Percentiles rank a stretch among this genome's conserved stretches.
Evolutionary conservation across 2,888 invertebrate genomes (phyloP).

Genomic region (Exephanes ischioxanthus): DNA sequence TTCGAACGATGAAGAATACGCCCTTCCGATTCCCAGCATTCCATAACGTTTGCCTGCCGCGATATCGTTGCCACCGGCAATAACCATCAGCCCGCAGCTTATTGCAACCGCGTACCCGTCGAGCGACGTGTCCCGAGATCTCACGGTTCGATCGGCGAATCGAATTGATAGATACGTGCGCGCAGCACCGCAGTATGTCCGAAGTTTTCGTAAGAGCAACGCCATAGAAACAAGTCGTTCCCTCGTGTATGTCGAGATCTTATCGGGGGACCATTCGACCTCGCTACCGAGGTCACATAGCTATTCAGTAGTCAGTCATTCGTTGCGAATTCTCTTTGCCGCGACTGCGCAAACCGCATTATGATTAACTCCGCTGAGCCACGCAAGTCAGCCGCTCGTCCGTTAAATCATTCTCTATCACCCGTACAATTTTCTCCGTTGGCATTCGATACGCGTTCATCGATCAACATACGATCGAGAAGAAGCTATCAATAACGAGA

Average conservation of each 20-base stretch:
- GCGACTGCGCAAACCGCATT: slow-evolving; percentile 41
- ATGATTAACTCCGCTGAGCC: slow-evolving; percentile 34
- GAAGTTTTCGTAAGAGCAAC: slow-evolving; percentile 1
- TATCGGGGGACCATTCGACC: slow-evolving; percentile 21
- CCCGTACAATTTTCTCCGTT: slow-evolving; percentile 41
- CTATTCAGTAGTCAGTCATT: slow-evolving; percentile 54
- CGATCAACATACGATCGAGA: slow-evolving; percentile 42
- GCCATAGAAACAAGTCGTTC: not conserved
- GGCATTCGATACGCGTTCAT: slow-evolving; percentile 44
- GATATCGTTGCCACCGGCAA: slow-evolving; percentile 40
- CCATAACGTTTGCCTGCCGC: slow-evolving; percentile 29
- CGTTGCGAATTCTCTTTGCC: slow-evolving; percentile 21
- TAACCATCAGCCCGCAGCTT: slow-evolving; percentile 1
- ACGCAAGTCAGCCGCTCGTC: not conserved
- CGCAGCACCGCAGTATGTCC: not conserved
- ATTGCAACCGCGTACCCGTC: slow-evolving; percentile 20
- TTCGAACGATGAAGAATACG: not conserved
- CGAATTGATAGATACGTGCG: slow-evolving; percentile 50
- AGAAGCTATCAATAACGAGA: slow-evolving; percentile 58
- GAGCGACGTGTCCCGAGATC: slow-evolving; percentile 38
- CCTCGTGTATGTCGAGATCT: not conserved
- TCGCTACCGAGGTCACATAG: slow-evolving; percentile 35
- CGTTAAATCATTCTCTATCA: slow-evolving; percentile 56
- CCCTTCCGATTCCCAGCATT: not conserved
- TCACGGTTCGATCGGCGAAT: slow-evolving; percentile 52